phyloP scores from a whole-genome alignment of 2,888 invertebrate genomes.

The Caenorhabditis becei region DNA sequence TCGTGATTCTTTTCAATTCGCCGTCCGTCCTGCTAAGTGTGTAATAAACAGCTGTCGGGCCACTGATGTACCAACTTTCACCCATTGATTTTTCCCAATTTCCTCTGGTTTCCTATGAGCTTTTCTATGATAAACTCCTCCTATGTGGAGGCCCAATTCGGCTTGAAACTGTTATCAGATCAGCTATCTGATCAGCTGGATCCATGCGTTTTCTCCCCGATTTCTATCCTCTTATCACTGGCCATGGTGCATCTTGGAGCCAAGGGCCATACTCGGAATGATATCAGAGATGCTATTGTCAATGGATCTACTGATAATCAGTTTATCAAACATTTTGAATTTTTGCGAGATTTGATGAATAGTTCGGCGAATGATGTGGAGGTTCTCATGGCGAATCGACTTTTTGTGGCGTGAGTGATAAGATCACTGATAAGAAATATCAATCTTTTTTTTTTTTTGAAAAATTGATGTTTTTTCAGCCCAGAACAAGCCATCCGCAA shows the following conservation, averaged over 20 bases:
- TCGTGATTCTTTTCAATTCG: too few relatives aligned
- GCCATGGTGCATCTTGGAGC: constrained; percentile 54
- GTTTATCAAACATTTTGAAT: constrained; percentile 48
- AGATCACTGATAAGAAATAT: not conserved
- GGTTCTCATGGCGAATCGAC: constrained; percentile 43
- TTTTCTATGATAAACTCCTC: constrained; percentile 49
- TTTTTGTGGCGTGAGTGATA: constrained; percentile 53
- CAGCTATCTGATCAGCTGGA: not conserved
- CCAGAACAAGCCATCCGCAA: constrained; percentile 48
- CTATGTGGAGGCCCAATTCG: constrained; percentile 42
- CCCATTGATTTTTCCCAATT: too few relatives aligned
- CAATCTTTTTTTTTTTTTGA: not conserved
- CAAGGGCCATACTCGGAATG: constrained; percentile 46
- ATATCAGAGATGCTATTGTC: constrained; percentile 35
- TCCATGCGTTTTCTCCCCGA: constrained; percentile 51
- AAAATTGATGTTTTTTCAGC: constrained; percentile 14
- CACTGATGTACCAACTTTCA: too few relatives aligned
- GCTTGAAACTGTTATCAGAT: constrained; percentile 32
- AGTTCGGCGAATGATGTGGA: constrained; percentile 51
- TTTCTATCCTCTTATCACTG: constrained; percentile 46
- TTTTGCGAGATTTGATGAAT: constrained; percentile 32
- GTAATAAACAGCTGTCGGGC: too few relatives aligned
- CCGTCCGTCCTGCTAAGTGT: too few relatives aligned
- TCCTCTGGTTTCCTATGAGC: constrained; percentile 24
- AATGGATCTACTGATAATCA: constrained; percentile 45